A percentile compares a stretch with the other conserved stretches of the same genome.
phyloP scores from a whole-genome alignment of 1,140 invertebrate species.

The Aphaenogaster floridana region DNA sequence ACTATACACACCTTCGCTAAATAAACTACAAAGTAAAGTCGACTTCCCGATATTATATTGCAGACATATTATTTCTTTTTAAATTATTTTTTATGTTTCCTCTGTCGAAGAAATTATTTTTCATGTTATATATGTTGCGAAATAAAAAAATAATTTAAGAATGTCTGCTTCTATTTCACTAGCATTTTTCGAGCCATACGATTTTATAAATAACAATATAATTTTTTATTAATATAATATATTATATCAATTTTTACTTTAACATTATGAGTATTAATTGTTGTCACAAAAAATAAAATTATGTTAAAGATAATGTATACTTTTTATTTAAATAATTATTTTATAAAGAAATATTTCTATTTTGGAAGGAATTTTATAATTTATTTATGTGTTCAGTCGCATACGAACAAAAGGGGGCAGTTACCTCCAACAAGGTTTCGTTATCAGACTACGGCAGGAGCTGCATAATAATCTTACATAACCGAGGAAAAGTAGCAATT shows the following conservation, averaged over 20 bases:
- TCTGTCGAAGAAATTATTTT: not conserved
- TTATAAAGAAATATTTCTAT: not conserved
- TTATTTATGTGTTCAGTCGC: not conserved
- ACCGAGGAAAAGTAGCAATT: not conserved
- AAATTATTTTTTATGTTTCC: not conserved
- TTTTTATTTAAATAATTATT: not conserved
- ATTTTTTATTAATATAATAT: not conserved
- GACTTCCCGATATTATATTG: conserved; percentile 19
- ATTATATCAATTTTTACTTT: not conserved
- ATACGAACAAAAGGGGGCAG: not conserved
- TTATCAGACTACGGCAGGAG: not conserved
- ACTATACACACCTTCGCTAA: conserved; percentile 17
- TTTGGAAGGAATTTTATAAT: not conserved
- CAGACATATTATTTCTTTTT: not conserved
- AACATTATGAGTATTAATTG: not conserved
- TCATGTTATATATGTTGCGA: not conserved
- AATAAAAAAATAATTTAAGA: not conserved
- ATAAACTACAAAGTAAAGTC: conserved; percentile 49
- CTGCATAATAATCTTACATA: conserved; percentile 26
- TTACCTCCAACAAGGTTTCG: not conserved
- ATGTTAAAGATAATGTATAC: not conserved
- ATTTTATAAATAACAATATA: conserved; percentile 1
- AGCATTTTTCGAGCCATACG: not conserved
- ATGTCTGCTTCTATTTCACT: not conserved
- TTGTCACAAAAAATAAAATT: not conserved